phyloP scores from a whole-genome alignment of 2,797 vertebrate species.

The Ciconia nigra region DNA sequence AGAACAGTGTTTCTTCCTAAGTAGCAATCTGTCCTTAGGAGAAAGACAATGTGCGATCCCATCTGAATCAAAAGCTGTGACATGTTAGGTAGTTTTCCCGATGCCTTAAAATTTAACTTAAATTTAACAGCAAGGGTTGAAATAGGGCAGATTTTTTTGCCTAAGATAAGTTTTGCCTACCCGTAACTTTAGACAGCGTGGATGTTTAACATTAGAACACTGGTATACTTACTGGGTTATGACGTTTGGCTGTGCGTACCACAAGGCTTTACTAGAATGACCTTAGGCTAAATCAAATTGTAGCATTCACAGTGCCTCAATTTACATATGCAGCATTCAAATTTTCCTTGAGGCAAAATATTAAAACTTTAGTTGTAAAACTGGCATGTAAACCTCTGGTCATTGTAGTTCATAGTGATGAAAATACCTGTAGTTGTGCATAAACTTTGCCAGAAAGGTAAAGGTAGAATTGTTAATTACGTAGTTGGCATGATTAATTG shows the following conservation, averaged over 20 bases:
- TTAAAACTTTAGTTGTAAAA: background rate
- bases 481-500: background rate
- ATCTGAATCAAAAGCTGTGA: background rate
- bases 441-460: background rate
- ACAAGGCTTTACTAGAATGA: background rate
- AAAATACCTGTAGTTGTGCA: background rate
- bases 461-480: background rate
- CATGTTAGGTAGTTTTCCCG: background rate
- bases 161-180: background rate
- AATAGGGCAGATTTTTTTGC: too few relatives aligned
- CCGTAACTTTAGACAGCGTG: fast-evolving
- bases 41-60: background rate
- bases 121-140: background rate
- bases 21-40: background rate
- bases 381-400: background rate
- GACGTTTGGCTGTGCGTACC: background rate
- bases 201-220: fast-evolving
- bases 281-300: fast-evolving
- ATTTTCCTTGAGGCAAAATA: background rate
- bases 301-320: fast-evolving
- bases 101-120: background rate
- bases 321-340: background rate
- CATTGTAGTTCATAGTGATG: background rate
- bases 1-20: background rate
- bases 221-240: fast-evolving